These are phyloP conservation scores for Marmota monax DNA, from an alignment of 2,113 vertebrate species.

Conservation along the genomic window DNA sequence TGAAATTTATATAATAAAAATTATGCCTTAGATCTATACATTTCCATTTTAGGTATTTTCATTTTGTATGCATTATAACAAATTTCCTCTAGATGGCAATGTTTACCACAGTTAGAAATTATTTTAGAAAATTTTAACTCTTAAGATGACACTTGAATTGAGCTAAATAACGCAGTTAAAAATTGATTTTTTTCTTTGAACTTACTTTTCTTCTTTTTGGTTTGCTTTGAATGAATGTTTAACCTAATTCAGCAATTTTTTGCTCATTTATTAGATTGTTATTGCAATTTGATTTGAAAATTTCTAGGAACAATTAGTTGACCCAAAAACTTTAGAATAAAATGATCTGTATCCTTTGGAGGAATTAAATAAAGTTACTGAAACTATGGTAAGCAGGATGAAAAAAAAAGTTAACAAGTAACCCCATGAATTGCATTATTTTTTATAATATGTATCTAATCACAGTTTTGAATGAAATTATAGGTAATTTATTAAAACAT, in stretches of 20 bases:
- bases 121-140: conserved; percentile 19
- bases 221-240: conserved; percentile 54
- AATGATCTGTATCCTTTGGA: conserved; percentile 9
- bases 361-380: conserved; percentile 15
- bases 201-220: background rate
- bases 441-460: background rate
- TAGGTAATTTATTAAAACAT: background rate
- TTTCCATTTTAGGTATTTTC: background rate
- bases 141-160: background rate
- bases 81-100: conserved; percentile 95
- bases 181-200: conserved; percentile 1
- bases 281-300: conserved; percentile 48
- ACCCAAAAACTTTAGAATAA: conserved; percentile 51
- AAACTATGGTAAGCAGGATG: conserved; percentile 9
- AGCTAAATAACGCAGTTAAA: background rate
- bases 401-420: conserved; percentile 12
- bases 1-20: conserved; percentile 40
- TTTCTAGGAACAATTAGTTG: conserved; percentile 47
- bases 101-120: conserved; percentile 91
- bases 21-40: background rate
- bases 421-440: background rate
- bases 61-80: conserved; percentile 79
- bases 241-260: background rate
- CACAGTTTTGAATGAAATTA: background rate
- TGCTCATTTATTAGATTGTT: conserved; percentile 39